These are phyloP conservation scores for Zapornia atra DNA, from an alignment of 2,113 vertebrate species.

Conservation along the genomic window DNA sequence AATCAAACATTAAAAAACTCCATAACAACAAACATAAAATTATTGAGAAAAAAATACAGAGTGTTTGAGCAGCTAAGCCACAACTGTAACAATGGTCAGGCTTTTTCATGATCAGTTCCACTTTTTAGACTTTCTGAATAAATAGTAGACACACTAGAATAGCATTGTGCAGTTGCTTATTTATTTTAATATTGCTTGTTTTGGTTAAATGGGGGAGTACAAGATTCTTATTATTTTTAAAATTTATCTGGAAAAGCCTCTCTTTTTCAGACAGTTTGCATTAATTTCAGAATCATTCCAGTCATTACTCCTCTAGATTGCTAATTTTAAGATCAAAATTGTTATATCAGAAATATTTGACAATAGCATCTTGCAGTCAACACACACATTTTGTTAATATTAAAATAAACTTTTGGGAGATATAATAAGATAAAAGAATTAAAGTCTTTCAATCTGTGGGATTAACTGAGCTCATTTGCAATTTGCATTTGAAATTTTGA, in stretches of 20 bases:
- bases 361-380: neutral
- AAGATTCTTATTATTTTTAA: neutral
- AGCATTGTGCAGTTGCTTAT: neutral
- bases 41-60: neutral
- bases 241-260: accelerated
- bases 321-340: neutral
- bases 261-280: neutral
- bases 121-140: neutral
- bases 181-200: neutral
- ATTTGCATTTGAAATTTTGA: neutral
- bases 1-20: neutral
- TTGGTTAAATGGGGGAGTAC: neutral
- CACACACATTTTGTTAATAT: neutral
- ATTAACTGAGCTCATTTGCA: neutral
- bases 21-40: neutral
- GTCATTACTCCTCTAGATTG: neutral
- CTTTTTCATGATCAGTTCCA: neutral
- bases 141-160: neutral
- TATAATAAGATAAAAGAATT: neutral
- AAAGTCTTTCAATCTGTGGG: neutral
- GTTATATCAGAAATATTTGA: neutral
- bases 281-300: neutral
- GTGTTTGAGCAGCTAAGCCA: neutral
- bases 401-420: neutral
- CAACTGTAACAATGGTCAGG: neutral